Evolutionary conservation across 2,888 invertebrate genomes (phyloP), one percentile per base, ranked within the genome.

Genomic region (Digitonthophagus gazella): DNA sequence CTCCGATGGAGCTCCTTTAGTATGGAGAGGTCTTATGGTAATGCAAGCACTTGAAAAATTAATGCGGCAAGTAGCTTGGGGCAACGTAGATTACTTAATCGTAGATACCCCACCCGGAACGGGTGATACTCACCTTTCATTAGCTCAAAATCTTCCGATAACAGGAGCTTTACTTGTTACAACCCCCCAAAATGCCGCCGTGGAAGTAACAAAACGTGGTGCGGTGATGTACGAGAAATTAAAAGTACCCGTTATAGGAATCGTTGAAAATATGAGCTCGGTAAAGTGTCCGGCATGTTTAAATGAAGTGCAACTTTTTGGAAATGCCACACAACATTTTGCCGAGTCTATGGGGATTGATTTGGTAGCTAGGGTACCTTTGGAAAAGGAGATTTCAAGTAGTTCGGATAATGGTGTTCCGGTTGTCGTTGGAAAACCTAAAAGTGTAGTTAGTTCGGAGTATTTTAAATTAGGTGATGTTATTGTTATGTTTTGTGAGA

Each of bases 91-190:
- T 84, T 91, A 93, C 79, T 87, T 98, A 68, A 85, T 98, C 14
- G 87, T 98, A 0, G 98, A 98, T 83, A 97, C 97, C 75, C 98
- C 98, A 1, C 98, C 98, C 0, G 98, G 98, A 28, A 98, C 98
- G 0, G 98, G 98, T 0, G 98, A 98, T 82, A 94, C 96, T 0
- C 96, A 97, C 80, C 85, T 98, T 1, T 96, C 97, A 0, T 86
- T 98, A 0, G 88, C 93, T 57, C 98, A 98, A 83, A 95, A 93
- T 83, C 84, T 96, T 64, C 93, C 94, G 1, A 88, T 97, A 61
- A 85, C 91, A 78, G 97, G 95, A 15, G 94, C 92, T 2, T 79
- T 98, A n/a, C 84, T 98, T 64, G 95, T 98, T 0, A 95, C 96
- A 5, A 98, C 97, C 0, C 97, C 97, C 0, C 97, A 97, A 81